A percentile compares a stretch with the other conserved stretches of the same genome.
phyloP scores from a whole-genome alignment of 2,113 vertebrate genomes.

The Apodemus speciosus region DNA sequence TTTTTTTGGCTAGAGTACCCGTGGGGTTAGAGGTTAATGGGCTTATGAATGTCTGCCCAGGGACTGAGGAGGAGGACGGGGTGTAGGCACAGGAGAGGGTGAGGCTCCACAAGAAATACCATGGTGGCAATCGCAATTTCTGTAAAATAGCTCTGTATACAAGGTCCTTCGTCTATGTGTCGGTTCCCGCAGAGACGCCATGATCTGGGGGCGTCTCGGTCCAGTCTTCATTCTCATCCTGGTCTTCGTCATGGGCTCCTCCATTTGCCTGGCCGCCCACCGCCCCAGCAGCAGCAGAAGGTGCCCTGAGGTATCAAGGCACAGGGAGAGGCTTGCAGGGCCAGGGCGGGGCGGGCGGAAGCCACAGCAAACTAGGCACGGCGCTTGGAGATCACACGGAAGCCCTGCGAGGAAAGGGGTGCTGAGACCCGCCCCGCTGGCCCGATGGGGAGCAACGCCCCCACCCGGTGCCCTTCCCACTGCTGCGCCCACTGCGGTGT shows the following conservation, averaged over 20 bases:
- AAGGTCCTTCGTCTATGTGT: background rate
- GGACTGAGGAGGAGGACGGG: background rate
- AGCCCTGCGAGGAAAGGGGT: slow-evolving; percentile 21
- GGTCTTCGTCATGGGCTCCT: background rate
- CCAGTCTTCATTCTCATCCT: background rate
- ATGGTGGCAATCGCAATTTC: fast-evolving
- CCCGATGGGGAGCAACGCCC: background rate
- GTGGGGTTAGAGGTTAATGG: background rate
- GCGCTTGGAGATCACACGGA: background rate
- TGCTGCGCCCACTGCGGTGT: background rate
- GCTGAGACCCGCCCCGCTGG: background rate
- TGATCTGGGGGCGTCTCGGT: background rate
- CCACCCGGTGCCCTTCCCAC: background rate
- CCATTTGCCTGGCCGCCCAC: background rate
- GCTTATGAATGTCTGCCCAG: background rate
- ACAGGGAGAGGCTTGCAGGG: slow-evolving; percentile 58
- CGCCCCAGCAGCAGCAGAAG: background rate
- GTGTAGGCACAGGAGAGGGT: background rate
- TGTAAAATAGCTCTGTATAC: slow-evolving; percentile 63
- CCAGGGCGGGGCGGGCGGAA: slow-evolving; percentile 21
- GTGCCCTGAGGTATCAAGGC: slow-evolving; percentile 9
- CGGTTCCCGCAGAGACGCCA: background rate
- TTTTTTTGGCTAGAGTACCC: background rate
- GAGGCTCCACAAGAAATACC: background rate
- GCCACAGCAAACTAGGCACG: slow-evolving; percentile 23